These are phyloP conservation scores for Caenorhabditis wallacei DNA, from an alignment of 2,888 invertebrate species.

Conservation along the genomic window DNA sequence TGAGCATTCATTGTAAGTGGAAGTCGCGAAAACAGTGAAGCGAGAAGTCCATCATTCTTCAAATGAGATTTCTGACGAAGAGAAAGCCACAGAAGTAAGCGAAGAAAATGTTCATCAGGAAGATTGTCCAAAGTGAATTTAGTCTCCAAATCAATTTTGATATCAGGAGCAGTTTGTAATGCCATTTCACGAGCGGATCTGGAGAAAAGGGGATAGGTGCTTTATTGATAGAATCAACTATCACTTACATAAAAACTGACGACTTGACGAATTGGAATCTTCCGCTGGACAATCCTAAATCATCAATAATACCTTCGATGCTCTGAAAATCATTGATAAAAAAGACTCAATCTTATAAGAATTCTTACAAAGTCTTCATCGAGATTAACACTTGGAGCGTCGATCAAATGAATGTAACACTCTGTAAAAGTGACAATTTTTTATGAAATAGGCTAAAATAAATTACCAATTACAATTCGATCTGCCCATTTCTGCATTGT, in stretches of 20 bases:
- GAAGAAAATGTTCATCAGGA: slow-evolving; percentile 33
- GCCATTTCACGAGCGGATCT: slow-evolving; percentile 35
- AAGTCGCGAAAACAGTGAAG: slow-evolving; percentile 23
- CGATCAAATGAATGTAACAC: slow-evolving; percentile 39
- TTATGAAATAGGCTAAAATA: background rate
- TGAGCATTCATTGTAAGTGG: slow-evolving; percentile 17
- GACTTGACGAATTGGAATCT: slow-evolving; percentile 51
- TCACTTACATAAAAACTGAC: slow-evolving; percentile 45
- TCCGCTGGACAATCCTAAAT: slow-evolving; percentile 45
- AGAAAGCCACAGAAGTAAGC: slow-evolving; percentile 43
- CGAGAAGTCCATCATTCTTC: slow-evolving; percentile 21
- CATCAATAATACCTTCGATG: slow-evolving; percentile 53
- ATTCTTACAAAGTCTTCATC: slow-evolving; percentile 48
- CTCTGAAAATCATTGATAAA: slow-evolving; percentile 36
- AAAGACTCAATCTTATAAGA: background rate
- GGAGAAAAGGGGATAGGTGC: background rate
- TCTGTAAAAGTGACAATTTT: slow-evolving; percentile 19
- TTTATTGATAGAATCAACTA: background rate
- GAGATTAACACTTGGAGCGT: slow-evolving; percentile 24
- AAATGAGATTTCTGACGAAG: slow-evolving; percentile 13
- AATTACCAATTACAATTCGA: slow-evolving; percentile 47
- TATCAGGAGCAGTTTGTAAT: background rate
- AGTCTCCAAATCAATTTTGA: slow-evolving; percentile 8
- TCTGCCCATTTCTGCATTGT: slow-evolving; percentile 54
- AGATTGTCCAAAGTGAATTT: slow-evolving; percentile 25